phyloP scores from a whole-genome alignment of 2,113 vertebrate genomes.

The Nestor notabilis region DNA sequence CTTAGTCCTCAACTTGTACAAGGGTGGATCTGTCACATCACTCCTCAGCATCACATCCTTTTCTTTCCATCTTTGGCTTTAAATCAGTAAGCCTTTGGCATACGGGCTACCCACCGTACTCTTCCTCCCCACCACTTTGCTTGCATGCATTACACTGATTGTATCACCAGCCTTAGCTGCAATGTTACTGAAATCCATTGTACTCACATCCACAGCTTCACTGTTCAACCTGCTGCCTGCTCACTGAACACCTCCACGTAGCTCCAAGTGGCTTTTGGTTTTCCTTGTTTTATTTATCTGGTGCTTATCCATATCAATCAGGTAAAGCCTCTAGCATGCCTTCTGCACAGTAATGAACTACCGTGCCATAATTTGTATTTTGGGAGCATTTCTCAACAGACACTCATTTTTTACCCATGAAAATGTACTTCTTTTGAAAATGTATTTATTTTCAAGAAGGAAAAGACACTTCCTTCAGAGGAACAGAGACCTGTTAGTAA shows the following conservation, averaged over 20 bases:
- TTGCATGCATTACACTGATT: rapidly evolving
- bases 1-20: background rate
- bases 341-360: background rate
- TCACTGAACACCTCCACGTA: background rate
- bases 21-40: background rate
- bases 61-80: background rate
- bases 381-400: background rate
- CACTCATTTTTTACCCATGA: background rate
- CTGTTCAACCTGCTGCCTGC: background rate
- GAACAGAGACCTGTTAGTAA: background rate
- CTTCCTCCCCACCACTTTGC: background rate
- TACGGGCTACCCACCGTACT: rapidly evolving
- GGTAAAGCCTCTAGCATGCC: background rate
- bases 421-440: background rate
- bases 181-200: rapidly evolving
- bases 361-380: background rate
- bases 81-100: background rate
- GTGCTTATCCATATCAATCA: background rate
- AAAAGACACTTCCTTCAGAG: background rate
- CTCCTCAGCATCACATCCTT: rapidly evolving
- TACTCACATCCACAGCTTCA: background rate
- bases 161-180: background rate
- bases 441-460: background rate
- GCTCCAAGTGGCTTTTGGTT: background rate
- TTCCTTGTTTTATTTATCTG: background rate